Evolutionary conservation across 2,797 vertebrate species (phyloP).

Genomic region (Falco columbarius): DNA sequence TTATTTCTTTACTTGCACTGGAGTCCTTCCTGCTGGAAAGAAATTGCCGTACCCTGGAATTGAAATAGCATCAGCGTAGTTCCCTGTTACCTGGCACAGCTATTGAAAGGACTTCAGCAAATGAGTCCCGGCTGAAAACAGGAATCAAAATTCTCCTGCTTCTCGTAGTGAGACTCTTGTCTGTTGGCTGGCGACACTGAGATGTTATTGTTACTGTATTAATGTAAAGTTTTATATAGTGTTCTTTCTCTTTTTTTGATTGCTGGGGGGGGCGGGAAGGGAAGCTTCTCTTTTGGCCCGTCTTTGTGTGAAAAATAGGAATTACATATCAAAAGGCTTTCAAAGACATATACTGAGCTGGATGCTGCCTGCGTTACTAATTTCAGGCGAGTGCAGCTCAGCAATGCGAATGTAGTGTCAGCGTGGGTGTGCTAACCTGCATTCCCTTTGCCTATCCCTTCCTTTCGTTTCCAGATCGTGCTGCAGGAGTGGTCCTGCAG

Average conservation of each 20-base stretch:
- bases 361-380: not conserved
- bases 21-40: not conserved
- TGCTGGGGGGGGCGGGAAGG: not conserved
- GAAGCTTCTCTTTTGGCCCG: not conserved
- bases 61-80: accelerated
- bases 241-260: not conserved
- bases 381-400: not conserved
- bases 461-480: not conserved
- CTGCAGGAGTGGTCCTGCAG: not conserved
- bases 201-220: accelerated
- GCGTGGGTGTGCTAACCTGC: not conserved
- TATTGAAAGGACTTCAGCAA: not conserved
- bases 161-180: accelerated
- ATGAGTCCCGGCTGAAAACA: not conserved
- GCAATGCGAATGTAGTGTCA: not conserved
- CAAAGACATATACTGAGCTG: not conserved
- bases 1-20: not conserved
- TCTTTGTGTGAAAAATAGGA: not conserved
- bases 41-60: not conserved
- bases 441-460: not conserved
- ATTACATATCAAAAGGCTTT: not conserved
- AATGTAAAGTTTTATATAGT: not conserved
- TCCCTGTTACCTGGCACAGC: not conserved
- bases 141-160: not conserved
- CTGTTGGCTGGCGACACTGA: not conserved